phyloP scores from a whole-genome alignment of 2,113 vertebrate species.

The Haliaeetus leucogaster region DNA sequence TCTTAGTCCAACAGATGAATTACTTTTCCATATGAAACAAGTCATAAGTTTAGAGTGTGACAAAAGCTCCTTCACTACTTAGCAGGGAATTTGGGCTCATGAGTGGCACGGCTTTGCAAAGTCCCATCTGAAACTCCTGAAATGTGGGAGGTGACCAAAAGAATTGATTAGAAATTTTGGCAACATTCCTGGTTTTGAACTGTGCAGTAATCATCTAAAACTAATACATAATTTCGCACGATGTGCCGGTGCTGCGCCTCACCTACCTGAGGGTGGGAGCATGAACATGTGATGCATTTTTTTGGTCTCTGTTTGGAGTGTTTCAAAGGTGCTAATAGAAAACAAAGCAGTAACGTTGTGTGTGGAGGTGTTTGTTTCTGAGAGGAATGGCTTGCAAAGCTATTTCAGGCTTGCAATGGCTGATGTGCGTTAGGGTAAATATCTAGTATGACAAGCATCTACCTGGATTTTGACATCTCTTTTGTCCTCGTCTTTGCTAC shows the following conservation, averaged over 20 bases:
- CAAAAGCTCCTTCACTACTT: neutral
- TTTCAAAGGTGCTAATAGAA: neutral
- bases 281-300: accelerated
- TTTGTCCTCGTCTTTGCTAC: neutral
- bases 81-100: neutral
- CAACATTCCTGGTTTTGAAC: neutral
- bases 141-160: neutral
- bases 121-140: neutral
- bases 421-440: neutral
- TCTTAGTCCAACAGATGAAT: neutral
- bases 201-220: neutral
- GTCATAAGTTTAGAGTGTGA: too few species aligned
- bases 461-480: neutral
- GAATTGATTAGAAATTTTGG: neutral
- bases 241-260: neutral
- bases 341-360: neutral
- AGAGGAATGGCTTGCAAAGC: too few species aligned
- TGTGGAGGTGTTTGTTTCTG: neutral
- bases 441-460: neutral
- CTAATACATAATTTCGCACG: accelerated
- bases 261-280: neutral
- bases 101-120: neutral
- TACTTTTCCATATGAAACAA: neutral
- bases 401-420: neutral
- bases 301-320: neutral